Evolutionary conservation across 53 echinoderm and acorn worm species (phyloP), one percentile per base, ranked within the genome.

Genomic region (Hippasteria phrygiana): DNA sequence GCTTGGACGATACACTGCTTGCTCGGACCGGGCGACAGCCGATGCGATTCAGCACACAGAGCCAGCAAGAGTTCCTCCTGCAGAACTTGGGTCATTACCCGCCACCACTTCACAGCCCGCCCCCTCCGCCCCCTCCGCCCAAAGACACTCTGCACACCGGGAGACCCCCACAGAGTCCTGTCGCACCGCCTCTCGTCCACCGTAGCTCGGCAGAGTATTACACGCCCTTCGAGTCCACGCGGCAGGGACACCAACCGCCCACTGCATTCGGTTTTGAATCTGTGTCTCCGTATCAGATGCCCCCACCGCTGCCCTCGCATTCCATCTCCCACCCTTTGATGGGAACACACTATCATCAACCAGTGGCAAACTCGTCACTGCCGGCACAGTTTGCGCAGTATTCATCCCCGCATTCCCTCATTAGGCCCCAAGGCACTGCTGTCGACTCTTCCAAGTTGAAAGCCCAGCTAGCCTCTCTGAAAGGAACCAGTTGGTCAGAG

Each of bases 11-110:
- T 18, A 81, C 81, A 1, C 43, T 81, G 63, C 81, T 81, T 12
- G 81, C 81, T 5, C 4, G 42, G 14, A 56, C 43, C 20, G 81
- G 63, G 55, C 67, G 89, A 40, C 89, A 89, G 28, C 89, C 89
- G 17, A 89, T 89, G 69, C 78, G 89, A 16, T 89, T 31, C 20
- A 89, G 89, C 55, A 89, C 89, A 1, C 89, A 89, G 71, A 89
- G 89, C 55, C 78, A 89, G 53, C 70, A 51, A 55, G 89, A 89
- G 39, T 89, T 54, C 33, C 32, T 79, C 51, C 26, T 79, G 33
- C n/a, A 29, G 14, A 73, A 89, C 33, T 22, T 42, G 42, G 40
- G 79, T 28, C 67, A 79, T 39, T 89, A 89, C 38, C 89, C 89
- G 22, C 91, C 91, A 36, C 84, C 91, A 9, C 45, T 46, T 22